A percentile compares a stretch with the other conserved stretches of the same genome.
Conservation (phyloP, 2,797 vertebrate species). For the Sebastes cheni region DNA sequence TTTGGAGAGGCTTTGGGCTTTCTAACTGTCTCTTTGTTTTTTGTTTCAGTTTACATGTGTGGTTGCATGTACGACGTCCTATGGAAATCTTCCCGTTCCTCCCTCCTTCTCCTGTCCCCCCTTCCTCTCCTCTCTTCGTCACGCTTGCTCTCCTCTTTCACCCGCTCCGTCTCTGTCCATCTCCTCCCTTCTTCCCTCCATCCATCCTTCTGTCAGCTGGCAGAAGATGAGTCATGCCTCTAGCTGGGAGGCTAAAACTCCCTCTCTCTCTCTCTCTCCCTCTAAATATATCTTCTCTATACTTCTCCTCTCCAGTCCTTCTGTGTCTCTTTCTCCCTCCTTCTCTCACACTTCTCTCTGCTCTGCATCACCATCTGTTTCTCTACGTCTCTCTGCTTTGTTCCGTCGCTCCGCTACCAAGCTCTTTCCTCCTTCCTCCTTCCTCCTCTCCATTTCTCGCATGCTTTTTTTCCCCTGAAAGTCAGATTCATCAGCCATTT, state of each 20-base stretch:
- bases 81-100: constrained; percentile 26
- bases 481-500: constrained; percentile 36
- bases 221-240: constrained; percentile 82
- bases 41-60: constrained; percentile 29
- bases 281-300: constrained; percentile 73
- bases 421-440: constrained; percentile 25
- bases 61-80: constrained; percentile 28
- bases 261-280: constrained; percentile 46
- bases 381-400: constrained; percentile 53
- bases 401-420: constrained; percentile 27
- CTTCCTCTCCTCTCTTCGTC: constrained; percentile 32
- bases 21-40: constrained; percentile 45
- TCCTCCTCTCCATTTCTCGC: constrained; percentile 3
- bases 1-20: constrained; percentile 32
- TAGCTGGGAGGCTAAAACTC: constrained; percentile 76
- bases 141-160: constrained; percentile 31
- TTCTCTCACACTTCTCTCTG: constrained; percentile 64
- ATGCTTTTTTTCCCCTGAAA: constrained; percentile 16
- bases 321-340: constrained; percentile 57
- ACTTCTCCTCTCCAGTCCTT: constrained; percentile 65
- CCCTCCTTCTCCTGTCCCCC: background rate
- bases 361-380: constrained; percentile 68
- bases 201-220: constrained; percentile 81
- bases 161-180: constrained; percentile 40
- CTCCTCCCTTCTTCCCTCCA: constrained; percentile 61